These are phyloP conservation scores for Antechinus flavipes DNA, from an alignment of 2,113 vertebrate species.

Conservation along the genomic window DNA sequence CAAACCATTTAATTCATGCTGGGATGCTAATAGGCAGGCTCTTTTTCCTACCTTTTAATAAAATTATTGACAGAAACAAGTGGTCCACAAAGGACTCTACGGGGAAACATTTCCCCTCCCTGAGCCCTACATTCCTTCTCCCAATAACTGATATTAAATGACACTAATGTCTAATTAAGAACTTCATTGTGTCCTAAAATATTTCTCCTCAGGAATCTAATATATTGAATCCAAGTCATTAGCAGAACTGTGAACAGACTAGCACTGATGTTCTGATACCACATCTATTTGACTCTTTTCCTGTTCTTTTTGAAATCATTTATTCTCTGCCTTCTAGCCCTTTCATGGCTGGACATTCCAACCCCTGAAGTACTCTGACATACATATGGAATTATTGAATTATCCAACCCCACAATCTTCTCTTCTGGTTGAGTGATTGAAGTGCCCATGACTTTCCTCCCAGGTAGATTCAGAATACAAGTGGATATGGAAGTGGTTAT, in stretches of 20 bases:
- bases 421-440: too few species aligned
- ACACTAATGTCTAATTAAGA: conserved; percentile 50
- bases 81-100: conserved; percentile 36
- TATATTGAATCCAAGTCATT: background rate
- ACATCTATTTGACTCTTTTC: background rate
- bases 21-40: conserved; percentile 66
- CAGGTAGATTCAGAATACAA: too few species aligned
- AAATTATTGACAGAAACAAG: conserved; percentile 66
- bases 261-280: background rate
- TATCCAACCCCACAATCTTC: too few species aligned
- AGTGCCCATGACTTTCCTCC: too few species aligned
- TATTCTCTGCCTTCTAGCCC: background rate
- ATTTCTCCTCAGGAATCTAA: conserved; percentile 13
- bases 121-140: conserved; percentile 25
- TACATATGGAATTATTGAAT: background rate
- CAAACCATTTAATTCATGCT: conserved; percentile 49
- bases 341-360: background rate
- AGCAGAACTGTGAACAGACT: background rate
- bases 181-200: conserved; percentile 28
- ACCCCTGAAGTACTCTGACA: background rate
- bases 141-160: conserved; percentile 66
- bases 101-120: conserved; percentile 55
- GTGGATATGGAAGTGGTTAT: background rate
- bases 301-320: background rate
- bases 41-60: conserved; percentile 69